Evolutionary conservation across 1,140 invertebrate species (phyloP).

Genomic region (Pantala flavescens): DNA sequence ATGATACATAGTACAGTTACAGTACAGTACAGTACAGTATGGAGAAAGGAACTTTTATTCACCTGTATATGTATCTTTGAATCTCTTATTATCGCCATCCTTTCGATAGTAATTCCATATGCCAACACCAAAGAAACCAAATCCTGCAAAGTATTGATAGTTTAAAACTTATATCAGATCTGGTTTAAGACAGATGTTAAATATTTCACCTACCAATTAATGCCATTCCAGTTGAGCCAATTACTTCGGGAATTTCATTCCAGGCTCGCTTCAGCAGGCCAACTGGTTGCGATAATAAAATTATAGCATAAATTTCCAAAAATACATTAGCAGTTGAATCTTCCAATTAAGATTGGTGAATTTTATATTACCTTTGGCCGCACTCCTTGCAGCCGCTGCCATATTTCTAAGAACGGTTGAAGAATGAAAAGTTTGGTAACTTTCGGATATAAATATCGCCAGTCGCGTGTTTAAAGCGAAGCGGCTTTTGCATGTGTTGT

Average conservation of each 20-base stretch:
- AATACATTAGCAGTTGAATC: too few relatives aligned
- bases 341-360: too few relatives aligned
- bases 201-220: constrained; percentile 37
- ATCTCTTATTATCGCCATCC: constrained; percentile 51
- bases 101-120: constrained; percentile 40
- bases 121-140: constrained; percentile 35
- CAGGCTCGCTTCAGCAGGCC: constrained; percentile 42
- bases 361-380: too few relatives aligned
- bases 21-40: too few relatives aligned
- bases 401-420: too few relatives aligned
- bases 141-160: constrained; percentile 27
- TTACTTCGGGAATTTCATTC: constrained; percentile 57
- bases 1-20: not conserved
- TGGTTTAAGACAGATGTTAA: not conserved
- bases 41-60: constrained; percentile 28
- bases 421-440: too few relatives aligned
- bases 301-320: too few relatives aligned
- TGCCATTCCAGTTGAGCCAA: constrained; percentile 39
- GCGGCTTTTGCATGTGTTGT: too few relatives aligned
- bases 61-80: constrained; percentile 48
- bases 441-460: too few relatives aligned
- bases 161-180: not conserved
- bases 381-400: not conserved
- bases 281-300: constrained; percentile 19
- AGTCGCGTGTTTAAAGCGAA: too few relatives aligned